Base-by-base conservation (phyloP, 2,888 invertebrate genomes). In the Lypha dubia region DNA sequence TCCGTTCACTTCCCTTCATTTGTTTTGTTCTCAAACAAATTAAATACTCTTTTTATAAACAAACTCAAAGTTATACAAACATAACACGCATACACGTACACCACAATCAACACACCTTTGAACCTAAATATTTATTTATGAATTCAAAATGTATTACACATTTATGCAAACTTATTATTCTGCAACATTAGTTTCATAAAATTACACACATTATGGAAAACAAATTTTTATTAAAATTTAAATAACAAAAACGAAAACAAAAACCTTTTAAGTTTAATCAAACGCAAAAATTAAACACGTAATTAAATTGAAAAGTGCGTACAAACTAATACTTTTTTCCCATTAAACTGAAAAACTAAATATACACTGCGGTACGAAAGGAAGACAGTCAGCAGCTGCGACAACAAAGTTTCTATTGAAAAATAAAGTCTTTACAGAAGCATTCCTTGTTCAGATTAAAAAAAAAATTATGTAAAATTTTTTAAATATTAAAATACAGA, bases 131-230 rank as follows among this genome's bases (percentile, higher is more conserved):
- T 32, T 22, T 35, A 38, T 49, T 51, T 51, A 24, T 62, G 17
- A 35, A 60, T 46, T 73, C 20, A 60, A 46, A 51, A 41, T 32
- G 20, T 13, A 56, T 75, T 75, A 32, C 28, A 20, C 20, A 75
- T 22, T 65, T 15, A 35, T 32, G 20, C 38, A 65, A 28, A 32
- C 44, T 58, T 67, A 80, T 80, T 80, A 74, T 80, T 80, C 67
- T 60, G 80, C 80, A 67, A 60, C 80, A 80, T 80, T 80, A 80
- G 60, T 60, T 80, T 73, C 22, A 67, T 51, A 44, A 67, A 38
- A 60, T n/a, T 35, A 56, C 11, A 46, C 28, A 73, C 13, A 58
- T 56, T 44, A 49, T 73, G n/a, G 17, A 24, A 53, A 53, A 32
- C 24, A 49, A 1, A 22, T 51, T 24, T 74, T 51, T 24, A 73